A percentile compares a stretch with the other conserved stretches of the same genome.
Evolutionary conservation across 1,140 invertebrate genomes (phyloP).

Genomic region (Oedothorax gibbosus): DNA sequence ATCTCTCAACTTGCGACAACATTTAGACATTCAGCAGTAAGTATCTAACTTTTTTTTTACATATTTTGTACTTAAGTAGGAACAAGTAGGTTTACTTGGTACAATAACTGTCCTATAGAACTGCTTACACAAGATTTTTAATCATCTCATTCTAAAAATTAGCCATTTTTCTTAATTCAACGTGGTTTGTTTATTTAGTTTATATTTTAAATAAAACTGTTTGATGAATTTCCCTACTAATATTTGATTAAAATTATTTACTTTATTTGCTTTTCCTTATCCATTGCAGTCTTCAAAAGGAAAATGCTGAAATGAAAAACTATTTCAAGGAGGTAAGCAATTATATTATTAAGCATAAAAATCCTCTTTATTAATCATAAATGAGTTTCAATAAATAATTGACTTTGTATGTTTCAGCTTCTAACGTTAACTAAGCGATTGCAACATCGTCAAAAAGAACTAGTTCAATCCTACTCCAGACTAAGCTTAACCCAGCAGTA

Average conservation of each 20-base stretch:
- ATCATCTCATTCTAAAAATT: background rate
- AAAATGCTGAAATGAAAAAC: conserved; percentile 57
- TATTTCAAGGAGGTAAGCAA: conserved; percentile 56
- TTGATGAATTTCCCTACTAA: background rate
- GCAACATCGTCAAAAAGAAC: conserved; percentile 49
- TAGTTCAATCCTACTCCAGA: conserved; percentile 33
- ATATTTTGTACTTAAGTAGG: no score
- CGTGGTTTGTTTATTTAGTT: background rate
- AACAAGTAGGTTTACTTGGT: no score
- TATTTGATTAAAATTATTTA: background rate
- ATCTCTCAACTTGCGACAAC: conserved; percentile 42
- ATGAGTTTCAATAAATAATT: background rate
- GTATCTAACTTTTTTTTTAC: conserved; percentile 12
- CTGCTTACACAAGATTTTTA: background rate
- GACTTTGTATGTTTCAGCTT: conserved; percentile 13
- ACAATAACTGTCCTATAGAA: no score
- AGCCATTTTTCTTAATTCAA: background rate
- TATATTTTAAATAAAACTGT: background rate
- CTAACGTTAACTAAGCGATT: conserved; percentile 51
- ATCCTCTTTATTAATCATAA: background rate
- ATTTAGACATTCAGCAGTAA: conserved; percentile 58
- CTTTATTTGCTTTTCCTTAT: background rate
- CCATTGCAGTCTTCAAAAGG: conserved; percentile 43
- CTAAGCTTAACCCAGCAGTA: conserved; percentile 1
- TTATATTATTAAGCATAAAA: background rate